Evolutionary conservation across 2,113 vertebrate genomes (phyloP).

Genomic region (Paralichthys olivaceus): DNA sequence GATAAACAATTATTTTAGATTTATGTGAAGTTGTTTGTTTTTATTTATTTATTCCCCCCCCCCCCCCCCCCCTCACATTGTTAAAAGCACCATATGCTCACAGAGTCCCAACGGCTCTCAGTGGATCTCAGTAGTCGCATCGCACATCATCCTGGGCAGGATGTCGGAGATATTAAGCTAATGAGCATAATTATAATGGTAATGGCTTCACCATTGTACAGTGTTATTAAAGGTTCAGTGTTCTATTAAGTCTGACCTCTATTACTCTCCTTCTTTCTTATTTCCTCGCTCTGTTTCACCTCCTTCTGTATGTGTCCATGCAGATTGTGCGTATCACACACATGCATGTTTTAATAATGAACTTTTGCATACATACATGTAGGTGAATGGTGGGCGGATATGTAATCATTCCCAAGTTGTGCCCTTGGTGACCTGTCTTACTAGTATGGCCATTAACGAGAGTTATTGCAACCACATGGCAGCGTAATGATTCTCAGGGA

Average conservation of each 20-base stretch:
- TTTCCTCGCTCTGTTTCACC: slow-evolving; percentile 17
- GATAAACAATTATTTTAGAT: slow-evolving; percentile 40
- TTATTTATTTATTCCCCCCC: slow-evolving; percentile 27
- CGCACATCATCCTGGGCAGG: slow-evolving; percentile 44
- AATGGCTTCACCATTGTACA: slow-evolving; percentile 54
- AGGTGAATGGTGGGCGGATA: slow-evolving; percentile 49
- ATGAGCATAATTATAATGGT: slow-evolving; percentile 67
- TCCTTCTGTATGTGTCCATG: slow-evolving; percentile 7
- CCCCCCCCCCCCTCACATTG: background rate
- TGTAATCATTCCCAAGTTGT: slow-evolving; percentile 47
- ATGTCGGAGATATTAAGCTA: slow-evolving; percentile 59
- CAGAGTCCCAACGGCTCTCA: slow-evolving; percentile 26
- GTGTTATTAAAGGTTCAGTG: slow-evolving; percentile 56
- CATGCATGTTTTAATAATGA: slow-evolving; percentile 56
- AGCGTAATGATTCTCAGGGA: slow-evolving; percentile 29
- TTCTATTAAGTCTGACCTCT: slow-evolving; percentile 65
- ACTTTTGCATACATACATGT: slow-evolving; percentile 31
- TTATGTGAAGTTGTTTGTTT: slow-evolving; percentile 29
- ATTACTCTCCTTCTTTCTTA: slow-evolving; percentile 25
- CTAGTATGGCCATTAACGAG: slow-evolving; percentile 62
- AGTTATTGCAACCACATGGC: slow-evolving; percentile 53
- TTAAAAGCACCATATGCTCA: slow-evolving; percentile 63
- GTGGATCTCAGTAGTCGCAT: slow-evolving; percentile 44
- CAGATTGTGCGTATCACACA: slow-evolving; percentile 1
- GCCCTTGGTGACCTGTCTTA: slow-evolving; percentile 54